Conservation (phyloP, 2,797 vertebrate species). For the Triplophysa bombifrons region DNA sequence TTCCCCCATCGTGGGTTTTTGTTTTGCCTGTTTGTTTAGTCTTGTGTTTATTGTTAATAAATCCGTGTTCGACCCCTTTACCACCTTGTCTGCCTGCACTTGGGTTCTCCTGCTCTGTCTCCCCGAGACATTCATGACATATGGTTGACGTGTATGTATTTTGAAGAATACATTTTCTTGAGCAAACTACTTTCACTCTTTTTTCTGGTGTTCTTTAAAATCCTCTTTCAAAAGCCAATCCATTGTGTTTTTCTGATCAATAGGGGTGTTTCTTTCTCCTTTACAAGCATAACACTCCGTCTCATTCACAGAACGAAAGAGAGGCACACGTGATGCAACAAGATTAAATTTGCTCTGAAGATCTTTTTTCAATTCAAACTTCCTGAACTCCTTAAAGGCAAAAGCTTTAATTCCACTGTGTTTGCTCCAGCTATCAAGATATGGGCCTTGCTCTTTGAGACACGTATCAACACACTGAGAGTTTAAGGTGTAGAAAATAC, state of each 20-base stretch:
- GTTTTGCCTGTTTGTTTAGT: too few species aligned
- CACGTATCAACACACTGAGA: slow-evolving; percentile 2
- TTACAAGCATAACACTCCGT: background rate
- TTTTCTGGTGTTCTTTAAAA: too few species aligned
- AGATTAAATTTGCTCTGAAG: background rate
- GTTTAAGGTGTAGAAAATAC: slow-evolving; percentile 2
- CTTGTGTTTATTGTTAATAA: too few species aligned
- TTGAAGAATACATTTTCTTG: too few species aligned
- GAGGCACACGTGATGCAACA: background rate
- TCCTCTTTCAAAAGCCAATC: too few species aligned
- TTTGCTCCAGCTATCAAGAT: background rate
- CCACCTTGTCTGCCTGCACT: too few species aligned
- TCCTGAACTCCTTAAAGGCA: background rate
- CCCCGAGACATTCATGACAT: too few species aligned
- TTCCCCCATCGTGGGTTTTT: too few species aligned
- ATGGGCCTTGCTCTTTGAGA: background rate
- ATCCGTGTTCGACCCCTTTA: too few species aligned
- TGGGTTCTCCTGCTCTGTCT: too few species aligned
- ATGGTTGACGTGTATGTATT: too few species aligned
- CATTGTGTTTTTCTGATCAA: background rate
- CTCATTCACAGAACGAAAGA: background rate
- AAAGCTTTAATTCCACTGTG: background rate
- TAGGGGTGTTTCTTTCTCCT: background rate
- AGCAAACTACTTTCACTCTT: too few species aligned
- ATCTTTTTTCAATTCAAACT: background rate